Evolutionary conservation across 2,797 vertebrate genomes (phyloP).

Genomic region (Mallotus villosus): DNA sequence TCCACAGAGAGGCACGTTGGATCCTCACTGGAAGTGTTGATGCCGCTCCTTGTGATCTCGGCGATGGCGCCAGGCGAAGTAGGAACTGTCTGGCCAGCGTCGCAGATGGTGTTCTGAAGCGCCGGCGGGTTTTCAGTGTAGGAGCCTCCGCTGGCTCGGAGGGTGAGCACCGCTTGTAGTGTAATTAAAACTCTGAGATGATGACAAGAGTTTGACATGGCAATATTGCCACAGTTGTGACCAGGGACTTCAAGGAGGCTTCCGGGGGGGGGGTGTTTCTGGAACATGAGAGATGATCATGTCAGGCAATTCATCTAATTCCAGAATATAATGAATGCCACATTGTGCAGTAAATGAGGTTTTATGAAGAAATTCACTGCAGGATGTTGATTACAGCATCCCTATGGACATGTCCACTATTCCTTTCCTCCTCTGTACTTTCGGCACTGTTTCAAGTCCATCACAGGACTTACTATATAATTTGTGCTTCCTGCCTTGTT

Average conservation of each 20-base stretch:
- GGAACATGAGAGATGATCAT: no score
- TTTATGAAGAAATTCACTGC: no score
- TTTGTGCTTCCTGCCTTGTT: no score
- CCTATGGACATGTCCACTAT: no score
- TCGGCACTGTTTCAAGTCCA: no score
- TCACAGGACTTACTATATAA: no score
- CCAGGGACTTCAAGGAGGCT: conserved; percentile 26
- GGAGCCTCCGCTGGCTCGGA: conserved; percentile 42
- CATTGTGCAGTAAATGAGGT: no score
- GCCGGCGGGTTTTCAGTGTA: conserved; percentile 52
- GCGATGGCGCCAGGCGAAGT: conserved; percentile 33
- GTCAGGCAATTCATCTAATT: no score
- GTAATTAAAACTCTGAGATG: conserved; percentile 38
- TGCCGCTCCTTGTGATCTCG: conserved; percentile 39
- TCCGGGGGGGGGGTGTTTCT: background rate
- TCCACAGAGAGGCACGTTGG: conserved; percentile 31
- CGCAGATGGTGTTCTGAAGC: conserved; percentile 65
- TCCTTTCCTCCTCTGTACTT: no score
- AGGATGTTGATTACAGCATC: no score
- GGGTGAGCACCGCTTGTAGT: conserved; percentile 42
- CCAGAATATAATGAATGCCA: no score
- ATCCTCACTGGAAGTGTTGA: conserved; percentile 35
- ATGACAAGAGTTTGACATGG: conserved; percentile 23
- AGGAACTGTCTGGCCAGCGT: conserved; percentile 54
- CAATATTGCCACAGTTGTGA: conserved; percentile 3